These are phyloP conservation scores for Xestia rhomboidea DNA, from an alignment of 2,888 invertebrate species.

Conservation along the genomic window DNA sequence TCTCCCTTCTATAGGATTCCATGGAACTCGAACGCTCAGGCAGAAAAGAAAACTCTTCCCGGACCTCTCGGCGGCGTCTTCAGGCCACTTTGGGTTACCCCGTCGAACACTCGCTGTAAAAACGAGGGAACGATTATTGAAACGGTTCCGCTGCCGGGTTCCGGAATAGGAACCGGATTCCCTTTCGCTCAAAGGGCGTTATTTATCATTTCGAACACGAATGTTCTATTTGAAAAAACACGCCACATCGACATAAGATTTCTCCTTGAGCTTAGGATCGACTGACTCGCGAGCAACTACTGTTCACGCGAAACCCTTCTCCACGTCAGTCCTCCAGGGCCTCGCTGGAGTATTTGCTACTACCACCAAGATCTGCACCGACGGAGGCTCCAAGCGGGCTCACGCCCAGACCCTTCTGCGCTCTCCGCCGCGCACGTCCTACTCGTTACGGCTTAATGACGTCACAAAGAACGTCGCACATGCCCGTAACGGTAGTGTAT, in stretches of 20 bases:
- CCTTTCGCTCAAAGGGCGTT: constrained; percentile 87
- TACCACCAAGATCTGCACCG: constrained; percentile 92
- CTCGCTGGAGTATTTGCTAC: constrained; percentile 93
- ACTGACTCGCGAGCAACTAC: constrained; percentile 91
- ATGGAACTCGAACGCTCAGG: constrained; percentile 85
- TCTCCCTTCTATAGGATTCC: constrained; percentile 89
- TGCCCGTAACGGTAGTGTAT: constrained; percentile 85
- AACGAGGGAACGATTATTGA: constrained; percentile 82
- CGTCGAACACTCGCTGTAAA: constrained; percentile 70
- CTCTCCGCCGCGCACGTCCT: constrained; percentile 87
- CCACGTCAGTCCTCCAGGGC: constrained; percentile 91
- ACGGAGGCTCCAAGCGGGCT: constrained; percentile 89
- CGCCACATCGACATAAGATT: constrained; percentile 82
- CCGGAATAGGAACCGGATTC: constrained; percentile 91
- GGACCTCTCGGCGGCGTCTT: constrained; percentile 91
- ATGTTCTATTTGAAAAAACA: constrained; percentile 65
- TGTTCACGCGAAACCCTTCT: constrained; percentile 88
- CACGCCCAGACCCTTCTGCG: constrained; percentile 91
- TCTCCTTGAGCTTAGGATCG: constrained; percentile 91
- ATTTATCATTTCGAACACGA: constrained; percentile 71
- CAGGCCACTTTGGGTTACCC: constrained; percentile 82
- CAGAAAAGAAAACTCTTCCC: constrained; percentile 77
- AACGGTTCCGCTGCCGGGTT: constrained; percentile 90
- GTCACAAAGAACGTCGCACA: constrained; percentile 67
- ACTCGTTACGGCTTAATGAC: constrained; percentile 91